A percentile compares a stretch with the other conserved stretches of the same genome.
These are phyloP conservation scores for Platycercus adscitus DNA, from an alignment of 2,113 vertebrate species.

Conservation along the genomic window DNA sequence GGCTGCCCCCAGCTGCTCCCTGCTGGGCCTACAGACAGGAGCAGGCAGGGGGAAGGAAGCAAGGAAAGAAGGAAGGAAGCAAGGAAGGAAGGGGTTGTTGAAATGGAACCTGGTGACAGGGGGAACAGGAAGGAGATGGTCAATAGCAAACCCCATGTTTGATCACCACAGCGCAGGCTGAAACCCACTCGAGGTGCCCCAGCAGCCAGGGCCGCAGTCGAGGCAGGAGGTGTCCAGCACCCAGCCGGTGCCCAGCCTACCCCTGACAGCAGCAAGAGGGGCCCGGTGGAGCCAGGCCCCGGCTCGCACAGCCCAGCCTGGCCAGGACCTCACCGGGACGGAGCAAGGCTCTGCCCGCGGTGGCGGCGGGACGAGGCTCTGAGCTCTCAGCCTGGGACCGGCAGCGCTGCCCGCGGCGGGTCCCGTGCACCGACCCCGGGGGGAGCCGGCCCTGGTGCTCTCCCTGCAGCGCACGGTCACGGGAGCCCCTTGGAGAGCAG, in stretches of 20 bases:
- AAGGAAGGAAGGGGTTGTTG: not conserved
- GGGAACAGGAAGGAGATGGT: not conserved
- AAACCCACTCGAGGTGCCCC: not conserved
- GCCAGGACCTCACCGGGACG: not conserved
- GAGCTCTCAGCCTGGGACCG: not conserved
- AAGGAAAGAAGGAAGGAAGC: not conserved
- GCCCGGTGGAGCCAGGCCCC: not conserved
- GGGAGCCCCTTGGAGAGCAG: not conserved
- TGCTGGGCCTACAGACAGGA: not conserved
- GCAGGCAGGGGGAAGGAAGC: not conserved
- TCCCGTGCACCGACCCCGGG: not conserved
- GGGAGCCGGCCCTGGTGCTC: not conserved
- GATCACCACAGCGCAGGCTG: rapidly evolving
- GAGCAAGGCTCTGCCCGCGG: not conserved
- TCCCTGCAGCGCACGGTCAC: not conserved
- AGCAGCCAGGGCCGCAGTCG: rapidly evolving
- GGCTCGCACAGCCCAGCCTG: not conserved
- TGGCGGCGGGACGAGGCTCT: not conserved
- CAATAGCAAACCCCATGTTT: not conserved
- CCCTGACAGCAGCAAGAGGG: not conserved
- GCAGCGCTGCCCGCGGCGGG: not conserved
- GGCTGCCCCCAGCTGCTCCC: not conserved
- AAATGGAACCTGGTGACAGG: not conserved
- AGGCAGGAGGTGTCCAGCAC: rapidly evolving
- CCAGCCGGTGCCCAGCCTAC: not conserved